Evolutionary conservation across 2,888 invertebrate species (phyloP), one percentile per base, ranked within the genome.

Genomic region (Drosophila fulvimacula): DNA sequence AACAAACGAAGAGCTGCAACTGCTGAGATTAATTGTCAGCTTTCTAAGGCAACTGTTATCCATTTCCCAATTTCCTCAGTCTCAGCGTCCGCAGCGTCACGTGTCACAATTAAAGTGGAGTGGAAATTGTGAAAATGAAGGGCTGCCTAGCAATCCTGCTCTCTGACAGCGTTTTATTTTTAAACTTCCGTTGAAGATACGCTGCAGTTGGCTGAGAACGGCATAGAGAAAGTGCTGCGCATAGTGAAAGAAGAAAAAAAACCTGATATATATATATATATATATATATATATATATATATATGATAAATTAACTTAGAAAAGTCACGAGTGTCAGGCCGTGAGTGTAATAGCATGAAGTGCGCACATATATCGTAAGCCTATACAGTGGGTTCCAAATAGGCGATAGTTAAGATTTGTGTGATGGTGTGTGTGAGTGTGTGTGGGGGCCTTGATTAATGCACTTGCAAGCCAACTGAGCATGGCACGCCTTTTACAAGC

Each of bases 261-360:
- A 53, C 9, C 51, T 17, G 73, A 84, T 87, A 46, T 46, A 46
- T 34, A 51, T 24, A 24, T 24, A 51, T 24, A 52, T 52, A 10
- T 34, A 7, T 27, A 30, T 30, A 9, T 30, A 30, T 30, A 34
- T 7, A 38, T 17, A 42, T 39, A 42, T 32, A 55, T 60, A 72
- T 75, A 85, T 85, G 88, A 88, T 86, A 86, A 86, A 86, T 86
- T 74, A 82, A 74, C 73, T 83, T 86, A 78, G 83, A 88, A 86
- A 82, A 84, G 87, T 84, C 83, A 87, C 83, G 83, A 84, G 84
- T 84, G 87, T 77, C 81, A 87, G 82, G 78, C 84, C 82, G 80
- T 84, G 84, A 85, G 81, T 79, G 83, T 77, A 81, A 73, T 68
- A 63, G 73, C 79, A 81, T 73, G 63, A 67, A 76, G 67, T 81